Evolutionary conservation across 2,113 vertebrate genomes (phyloP).

Genomic region (Siniperca knerii): DNA sequence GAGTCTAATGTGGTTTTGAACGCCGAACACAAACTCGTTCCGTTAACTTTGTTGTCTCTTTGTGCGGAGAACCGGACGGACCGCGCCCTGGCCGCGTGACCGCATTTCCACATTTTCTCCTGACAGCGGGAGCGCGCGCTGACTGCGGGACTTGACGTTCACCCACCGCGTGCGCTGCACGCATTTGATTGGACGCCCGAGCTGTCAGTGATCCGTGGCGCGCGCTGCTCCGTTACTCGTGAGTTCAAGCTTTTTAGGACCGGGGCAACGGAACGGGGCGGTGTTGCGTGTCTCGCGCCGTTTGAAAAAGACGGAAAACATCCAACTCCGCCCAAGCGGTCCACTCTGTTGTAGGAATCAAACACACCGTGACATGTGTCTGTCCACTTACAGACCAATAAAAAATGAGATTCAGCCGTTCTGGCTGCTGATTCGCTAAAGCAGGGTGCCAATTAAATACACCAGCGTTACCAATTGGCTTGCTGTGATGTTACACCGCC

Average conservation of each 20-base stretch:
- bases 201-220: conserved; percentile 37
- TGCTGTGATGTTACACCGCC: not conserved
- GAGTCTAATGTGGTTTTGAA: not conserved
- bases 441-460: not conserved
- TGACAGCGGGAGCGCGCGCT: conserved; percentile 15
- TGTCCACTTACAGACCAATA: not conserved
- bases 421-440: conserved; percentile 41
- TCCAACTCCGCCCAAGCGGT: fast-evolving
- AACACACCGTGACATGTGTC: not conserved
- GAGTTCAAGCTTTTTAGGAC: fast-evolving
- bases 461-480: conserved; percentile 40
- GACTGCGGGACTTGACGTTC: conserved; percentile 34
- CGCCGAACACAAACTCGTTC: not conserved
- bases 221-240: not conserved
- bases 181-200: conserved; percentile 50
- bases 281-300: not conserved
- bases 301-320: fast-evolving
- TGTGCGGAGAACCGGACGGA: conserved; percentile 11
- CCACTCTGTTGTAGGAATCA: fast-evolving
- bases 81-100: conserved; percentile 63
- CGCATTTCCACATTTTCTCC: conserved; percentile 6
- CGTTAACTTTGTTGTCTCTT: not conserved
- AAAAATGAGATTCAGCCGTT: fast-evolving
- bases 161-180: not conserved
- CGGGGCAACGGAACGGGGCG: conserved; percentile 7